Evolutionary conservation across 2,797 vertebrate genomes (phyloP).

Genomic region (Acrossocheilus wenchowensis): DNA sequence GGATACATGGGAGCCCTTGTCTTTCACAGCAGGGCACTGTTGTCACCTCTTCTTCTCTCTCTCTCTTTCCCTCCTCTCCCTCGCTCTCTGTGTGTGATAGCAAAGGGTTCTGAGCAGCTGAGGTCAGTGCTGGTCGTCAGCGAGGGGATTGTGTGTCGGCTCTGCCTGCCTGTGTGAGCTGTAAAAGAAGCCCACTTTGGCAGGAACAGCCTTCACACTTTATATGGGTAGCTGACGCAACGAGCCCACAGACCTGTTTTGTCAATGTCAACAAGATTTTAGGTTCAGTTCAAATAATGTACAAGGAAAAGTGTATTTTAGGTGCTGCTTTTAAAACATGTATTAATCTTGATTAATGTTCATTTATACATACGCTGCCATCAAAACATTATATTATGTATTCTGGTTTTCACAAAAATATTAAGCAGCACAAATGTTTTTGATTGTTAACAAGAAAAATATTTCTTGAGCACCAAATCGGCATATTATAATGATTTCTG

Average conservation of each 20-base stretch:
- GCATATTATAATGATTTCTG: not conserved
- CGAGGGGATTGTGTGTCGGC: conserved; percentile 68
- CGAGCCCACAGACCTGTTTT: not conserved
- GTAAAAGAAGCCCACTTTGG: conserved; percentile 77
- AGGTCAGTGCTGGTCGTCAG: conserved; percentile 77
- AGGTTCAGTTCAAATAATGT: not conserved
- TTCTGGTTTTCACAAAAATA: not conserved
- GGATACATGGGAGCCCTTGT: conserved; percentile 43
- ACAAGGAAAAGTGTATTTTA: not conserved
- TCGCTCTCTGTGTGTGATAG: conserved; percentile 66
- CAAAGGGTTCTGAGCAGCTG: conserved; percentile 70
- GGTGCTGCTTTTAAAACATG: not conserved
- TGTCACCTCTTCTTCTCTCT: conserved; percentile 66
- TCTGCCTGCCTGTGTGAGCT: conserved; percentile 69
- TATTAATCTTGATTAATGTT: not conserved
- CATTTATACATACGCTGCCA: not conserved
- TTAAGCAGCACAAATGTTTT: not conserved
- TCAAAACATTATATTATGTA: not conserved
- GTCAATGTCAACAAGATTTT: not conserved
- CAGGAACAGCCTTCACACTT: conserved; percentile 72
- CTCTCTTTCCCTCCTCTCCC: conserved; percentile 24
- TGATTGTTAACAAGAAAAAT: not conserved
- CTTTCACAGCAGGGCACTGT: conserved; percentile 69
- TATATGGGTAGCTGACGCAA: conserved; percentile 62
- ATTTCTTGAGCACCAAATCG: not conserved